These are phyloP conservation scores for Scaptomyza polygonia DNA, from an alignment of 2,888 invertebrate genomes.

Conservation along the genomic window DNA sequence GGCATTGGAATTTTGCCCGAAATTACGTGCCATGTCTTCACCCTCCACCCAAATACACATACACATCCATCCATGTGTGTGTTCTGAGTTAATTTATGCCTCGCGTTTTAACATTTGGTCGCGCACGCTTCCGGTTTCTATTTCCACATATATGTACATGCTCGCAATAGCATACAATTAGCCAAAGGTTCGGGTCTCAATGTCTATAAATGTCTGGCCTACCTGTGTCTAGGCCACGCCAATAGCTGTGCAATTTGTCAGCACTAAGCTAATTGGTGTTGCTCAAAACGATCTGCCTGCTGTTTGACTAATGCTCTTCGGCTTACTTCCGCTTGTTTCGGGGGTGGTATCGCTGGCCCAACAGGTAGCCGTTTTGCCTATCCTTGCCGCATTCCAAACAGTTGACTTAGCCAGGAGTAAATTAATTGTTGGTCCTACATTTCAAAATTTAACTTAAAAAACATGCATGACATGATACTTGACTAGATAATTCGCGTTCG, in stretches of 20 bases:
- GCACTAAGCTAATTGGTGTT: slow-evolving; percentile 76
- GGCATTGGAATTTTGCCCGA: slow-evolving; percentile 62
- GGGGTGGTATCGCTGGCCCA: slow-evolving; percentile 47
- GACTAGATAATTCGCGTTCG: too few relatives aligned
- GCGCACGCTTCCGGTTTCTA: slow-evolving; percentile 73
- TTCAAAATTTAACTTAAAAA: slow-evolving; percentile 6
- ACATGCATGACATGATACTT: slow-evolving; percentile 16
- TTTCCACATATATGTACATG: slow-evolving; percentile 18
- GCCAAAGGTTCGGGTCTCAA: slow-evolving; percentile 39
- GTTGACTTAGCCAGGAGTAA: slow-evolving; percentile 47
- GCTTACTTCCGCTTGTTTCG: slow-evolving; percentile 62
- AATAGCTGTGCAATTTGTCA: slow-evolving; percentile 80
- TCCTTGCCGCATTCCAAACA: slow-evolving; percentile 42
- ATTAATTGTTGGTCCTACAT: slow-evolving; percentile 3
- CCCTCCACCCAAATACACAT: not conserved
- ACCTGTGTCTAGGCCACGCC: slow-evolving; percentile 36
- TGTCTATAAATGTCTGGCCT: slow-evolving; percentile 1
- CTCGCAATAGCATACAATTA: slow-evolving; percentile 41
- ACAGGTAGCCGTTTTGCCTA: slow-evolving; percentile 62
- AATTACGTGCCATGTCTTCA: slow-evolving; percentile 57
- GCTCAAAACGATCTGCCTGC: slow-evolving; percentile 64
- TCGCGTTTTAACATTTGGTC: slow-evolving; percentile 79
- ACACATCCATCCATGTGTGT: not conserved
- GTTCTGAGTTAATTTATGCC: slow-evolving; percentile 65
- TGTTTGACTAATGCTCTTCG: slow-evolving; percentile 73